These are phyloP conservation scores for Lytechinus pictus DNA, from an alignment of 35 echinoderm and acorn worm genomes.

Conservation along the genomic window DNA sequence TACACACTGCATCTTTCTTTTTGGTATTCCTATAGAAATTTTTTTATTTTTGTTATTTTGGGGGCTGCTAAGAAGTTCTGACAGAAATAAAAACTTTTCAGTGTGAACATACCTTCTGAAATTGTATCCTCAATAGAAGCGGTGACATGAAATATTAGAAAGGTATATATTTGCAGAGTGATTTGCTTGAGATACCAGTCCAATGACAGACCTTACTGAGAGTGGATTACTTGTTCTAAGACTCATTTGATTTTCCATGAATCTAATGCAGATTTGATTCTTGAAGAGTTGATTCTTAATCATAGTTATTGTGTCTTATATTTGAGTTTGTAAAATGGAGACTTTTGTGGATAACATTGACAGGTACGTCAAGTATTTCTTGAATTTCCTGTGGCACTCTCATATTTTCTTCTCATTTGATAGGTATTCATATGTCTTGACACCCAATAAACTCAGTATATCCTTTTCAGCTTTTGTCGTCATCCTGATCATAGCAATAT, in stretches of 20 bases:
- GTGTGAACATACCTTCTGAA: background rate
- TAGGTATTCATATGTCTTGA: too few relatives aligned
- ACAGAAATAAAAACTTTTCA: background rate
- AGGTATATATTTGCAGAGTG: slow-evolving; percentile 11
- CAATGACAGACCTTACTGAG: background rate
- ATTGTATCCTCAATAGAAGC: background rate
- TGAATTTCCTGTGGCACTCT: background rate
- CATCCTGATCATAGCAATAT: too few relatives aligned
- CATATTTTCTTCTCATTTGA: background rate
- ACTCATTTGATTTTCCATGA: background rate
- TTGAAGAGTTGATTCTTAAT: background rate
- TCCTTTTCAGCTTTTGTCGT: too few relatives aligned
- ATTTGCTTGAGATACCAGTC: background rate
- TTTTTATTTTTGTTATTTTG: background rate
- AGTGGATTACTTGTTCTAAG: background rate
- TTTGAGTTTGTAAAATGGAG: slow-evolving; percentile 12
- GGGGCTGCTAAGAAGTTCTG: background rate
- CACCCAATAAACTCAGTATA: too few relatives aligned
- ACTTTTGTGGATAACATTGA: background rate
- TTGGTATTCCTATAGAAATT: background rate
- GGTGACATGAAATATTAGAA: background rate
- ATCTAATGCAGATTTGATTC: background rate
- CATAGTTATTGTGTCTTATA: background rate
- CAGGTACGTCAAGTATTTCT: background rate
- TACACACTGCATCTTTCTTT: background rate